Evolutionary conservation across 2,888 invertebrate species (phyloP), one percentile per base, ranked within the genome.

Genomic region (Cynaeus angustus): DNA sequence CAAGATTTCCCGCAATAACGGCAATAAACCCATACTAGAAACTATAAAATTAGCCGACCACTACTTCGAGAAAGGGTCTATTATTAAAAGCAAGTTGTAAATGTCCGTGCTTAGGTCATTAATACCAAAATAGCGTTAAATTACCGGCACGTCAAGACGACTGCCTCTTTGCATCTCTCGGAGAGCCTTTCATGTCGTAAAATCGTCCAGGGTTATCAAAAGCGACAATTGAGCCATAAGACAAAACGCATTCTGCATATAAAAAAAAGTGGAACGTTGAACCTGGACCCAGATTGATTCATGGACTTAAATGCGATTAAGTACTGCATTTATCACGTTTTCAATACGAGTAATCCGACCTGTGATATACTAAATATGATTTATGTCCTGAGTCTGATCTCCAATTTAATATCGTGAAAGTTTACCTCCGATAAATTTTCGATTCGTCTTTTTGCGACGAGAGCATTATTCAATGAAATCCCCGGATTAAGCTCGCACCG

Each of bases 331-430:
- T 72, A 74, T 75, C 75, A 72, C 67, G 72, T 71, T 64, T 72
- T 66, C 71, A 71, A 65, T 72, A 68, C 53, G 62, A 50, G 65
- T 75, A 75, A 75, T 74, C 75, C 71, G 68, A 71, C 71, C 74
- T 71, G 74, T 74, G 74, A 75, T 75, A 72, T 75, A 74, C 75
- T 75, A 74, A 75, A 75, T 75, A 75, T 75, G 75, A 75, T 74
- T 75, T 74, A 75, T 66, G 67, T 41, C 16, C 33, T 61, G 67
- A 33, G 62, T 41, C 70, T 67, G 70, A 71, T 68, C 71, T 59
- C 59, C 71, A 59, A 71, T 71, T 71, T 71, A 71, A 68, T 71
- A 71, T 68, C 71, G 59, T 64, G 71, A 71, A 71, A 71, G 71
- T 71, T 68, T 65, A 71, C 65, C 68, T 67, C 68, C 67, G 71